These are phyloP conservation scores for Megaleporinus macrocephalus DNA, from an alignment of 2,113 vertebrate species.

Conservation along the genomic window DNA sequence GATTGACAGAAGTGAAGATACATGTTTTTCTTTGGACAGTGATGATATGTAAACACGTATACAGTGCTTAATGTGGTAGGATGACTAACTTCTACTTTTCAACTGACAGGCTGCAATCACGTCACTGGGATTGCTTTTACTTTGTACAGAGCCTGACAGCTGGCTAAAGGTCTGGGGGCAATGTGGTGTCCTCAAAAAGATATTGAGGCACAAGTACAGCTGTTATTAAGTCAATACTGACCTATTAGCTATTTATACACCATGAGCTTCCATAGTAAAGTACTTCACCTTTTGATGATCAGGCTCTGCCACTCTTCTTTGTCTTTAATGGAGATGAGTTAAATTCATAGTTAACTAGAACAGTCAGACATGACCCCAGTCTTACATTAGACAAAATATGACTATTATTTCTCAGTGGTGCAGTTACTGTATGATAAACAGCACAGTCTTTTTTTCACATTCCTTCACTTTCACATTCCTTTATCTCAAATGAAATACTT, in stretches of 20 bases:
- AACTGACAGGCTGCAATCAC: slow-evolving; percentile 2
- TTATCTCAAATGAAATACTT: neutral
- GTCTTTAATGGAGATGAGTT: neutral
- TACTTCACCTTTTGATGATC: slow-evolving; percentile 23
- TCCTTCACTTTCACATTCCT: neutral
- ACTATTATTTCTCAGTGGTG: too few species aligned
- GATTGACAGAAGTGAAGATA: too few species aligned
- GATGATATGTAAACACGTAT: neutral
- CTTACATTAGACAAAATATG: too few species aligned
- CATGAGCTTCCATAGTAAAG: slow-evolving; percentile 45
- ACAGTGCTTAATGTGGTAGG: slow-evolving; percentile 4
- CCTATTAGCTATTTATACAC: slow-evolving; percentile 63
- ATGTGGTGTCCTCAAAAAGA: slow-evolving; percentile 29
- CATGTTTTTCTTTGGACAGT: neutral
- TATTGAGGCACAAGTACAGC: slow-evolving; percentile 21
- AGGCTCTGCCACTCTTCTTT: neutral
- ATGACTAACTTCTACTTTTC: slow-evolving; percentile 2
- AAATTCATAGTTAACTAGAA: neutral
- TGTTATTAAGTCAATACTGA: slow-evolving; percentile 56
- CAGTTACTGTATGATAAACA: too few species aligned
- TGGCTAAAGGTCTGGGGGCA: slow-evolving; percentile 53
- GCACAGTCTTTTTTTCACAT: neutral
- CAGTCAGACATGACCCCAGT: too few species aligned
- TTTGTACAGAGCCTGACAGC: slow-evolving; percentile 37
- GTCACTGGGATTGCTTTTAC: slow-evolving; percentile 31